Evolutionary conservation across 2,113 vertebrate genomes (phyloP).

Genomic region (Ahaetulla prasina): DNA sequence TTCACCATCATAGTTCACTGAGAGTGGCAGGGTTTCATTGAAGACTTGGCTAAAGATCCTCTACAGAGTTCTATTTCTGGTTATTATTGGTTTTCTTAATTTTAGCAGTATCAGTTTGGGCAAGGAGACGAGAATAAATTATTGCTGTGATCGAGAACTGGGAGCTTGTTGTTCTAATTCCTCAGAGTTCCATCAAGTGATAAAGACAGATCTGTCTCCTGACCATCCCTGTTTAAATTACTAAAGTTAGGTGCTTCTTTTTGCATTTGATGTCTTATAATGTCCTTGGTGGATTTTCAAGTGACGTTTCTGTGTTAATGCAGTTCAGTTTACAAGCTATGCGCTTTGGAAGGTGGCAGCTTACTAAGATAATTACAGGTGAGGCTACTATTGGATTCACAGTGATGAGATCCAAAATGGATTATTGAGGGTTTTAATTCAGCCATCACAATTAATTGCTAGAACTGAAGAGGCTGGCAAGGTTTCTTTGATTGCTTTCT

Average conservation of each 20-base stretch:
- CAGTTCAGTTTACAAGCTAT: neutral
- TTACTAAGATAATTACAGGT: neutral
- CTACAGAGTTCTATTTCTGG: neutral
- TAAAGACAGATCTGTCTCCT: neutral
- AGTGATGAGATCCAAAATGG: neutral
- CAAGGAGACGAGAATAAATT: neutral
- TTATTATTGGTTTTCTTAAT: neutral
- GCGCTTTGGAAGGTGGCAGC: neutral
- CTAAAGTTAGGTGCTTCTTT: neutral
- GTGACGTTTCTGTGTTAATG: neutral
- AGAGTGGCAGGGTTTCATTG: neutral
- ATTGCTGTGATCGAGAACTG: neutral
- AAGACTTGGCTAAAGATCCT: neutral
- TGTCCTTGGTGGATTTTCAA: neutral
- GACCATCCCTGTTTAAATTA: neutral
- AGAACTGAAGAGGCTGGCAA: neutral
- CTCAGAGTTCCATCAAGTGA: neutral
- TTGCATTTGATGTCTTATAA: neutral
- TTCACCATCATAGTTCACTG: neutral
- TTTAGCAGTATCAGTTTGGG: neutral
- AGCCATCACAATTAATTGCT: neutral
- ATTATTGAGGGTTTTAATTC: neutral
- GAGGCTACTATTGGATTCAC: neutral
- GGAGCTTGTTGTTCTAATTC: neutral
- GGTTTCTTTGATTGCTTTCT: neutral